Base-by-base conservation (phyloP, 1,140 invertebrate genomes). In the Drosophila punjabiensis region DNA sequence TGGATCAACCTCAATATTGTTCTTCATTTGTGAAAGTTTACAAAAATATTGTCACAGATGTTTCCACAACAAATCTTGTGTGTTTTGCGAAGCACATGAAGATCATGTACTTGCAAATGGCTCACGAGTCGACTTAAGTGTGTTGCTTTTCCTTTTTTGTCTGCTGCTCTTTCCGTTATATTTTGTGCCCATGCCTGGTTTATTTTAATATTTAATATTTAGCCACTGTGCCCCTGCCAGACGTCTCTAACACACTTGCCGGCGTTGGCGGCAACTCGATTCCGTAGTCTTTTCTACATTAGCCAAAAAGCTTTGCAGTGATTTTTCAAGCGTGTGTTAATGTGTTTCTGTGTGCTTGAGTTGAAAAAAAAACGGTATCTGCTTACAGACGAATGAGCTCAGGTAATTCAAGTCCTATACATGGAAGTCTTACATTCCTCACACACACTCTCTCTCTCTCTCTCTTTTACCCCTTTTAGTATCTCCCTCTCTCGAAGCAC, bases 351-450 rank as follows among this genome's bases (percentile, higher is more conserved):
- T 71, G 45, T 71, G 53, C 41, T 47, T 67, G 47, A 61, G 60
- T 41, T 63, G 64, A 32, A 66, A 37, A 43, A 78, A 69, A 82
- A 88, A 90, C 85, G 86, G 86, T 90, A 90, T 89, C 79, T 85
- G 81, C 64, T 89, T 89, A 89, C 85, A 89, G 86, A 64, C 81
- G 77, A 87, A 73, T 75, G 70, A 84, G 48, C 87, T 73, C 61
- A 76, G 85, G 85, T 89, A 89, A 89, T 87, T 82, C 70, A 86
- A 86, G 74, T 87, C 82, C 76, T 60, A 79, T 48, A 87, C 83
- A 86, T 70, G 62, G 82, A 82, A 87, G 86, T 85, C 69, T 59
- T 81, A 89, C 81, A 89, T 86, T 55, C 50, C 37, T 24, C 24
- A 24, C 24, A 24, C 24, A 24, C 24, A 2, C 14, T 41, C 16